Conservation (phyloP, 2,113 vertebrate genomes). For the Sisor rabdophorus region DNA sequence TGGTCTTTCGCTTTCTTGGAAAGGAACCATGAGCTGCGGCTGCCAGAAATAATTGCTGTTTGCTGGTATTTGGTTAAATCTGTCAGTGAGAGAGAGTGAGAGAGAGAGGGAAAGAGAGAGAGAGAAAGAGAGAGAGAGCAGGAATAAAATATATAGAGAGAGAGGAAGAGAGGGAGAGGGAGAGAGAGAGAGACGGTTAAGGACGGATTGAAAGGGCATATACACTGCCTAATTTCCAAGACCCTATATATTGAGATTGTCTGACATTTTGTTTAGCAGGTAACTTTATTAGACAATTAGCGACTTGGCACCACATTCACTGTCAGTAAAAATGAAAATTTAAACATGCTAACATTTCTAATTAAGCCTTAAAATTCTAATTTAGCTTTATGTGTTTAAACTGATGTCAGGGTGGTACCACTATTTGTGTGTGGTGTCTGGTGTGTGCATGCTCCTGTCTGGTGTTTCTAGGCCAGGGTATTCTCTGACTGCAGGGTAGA, state of each 20-base stretch:
- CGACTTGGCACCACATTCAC: constrained; percentile 8
- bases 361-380: neutral
- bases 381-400: neutral
- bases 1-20: constrained; percentile 66
- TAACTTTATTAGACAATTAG: constrained; percentile 22
- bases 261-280: constrained; percentile 31
- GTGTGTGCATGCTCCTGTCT: constrained; percentile 4
- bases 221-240: constrained; percentile 36
- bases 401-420: neutral
- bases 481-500: constrained; percentile 41
- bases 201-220: constrained; percentile 30
- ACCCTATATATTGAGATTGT: constrained; percentile 47
- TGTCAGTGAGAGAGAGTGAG: constrained; percentile 57
- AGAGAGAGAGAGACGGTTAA: constrained; percentile 40
- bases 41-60: constrained; percentile 77
- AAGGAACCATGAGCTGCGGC: constrained; percentile 53
- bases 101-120: constrained; percentile 42
- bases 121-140: constrained; percentile 38
- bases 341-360: constrained; percentile 12
- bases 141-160: constrained; percentile 30
- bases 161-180: constrained; percentile 46
- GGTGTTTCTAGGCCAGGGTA: constrained; percentile 20
- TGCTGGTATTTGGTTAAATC: constrained; percentile 73
- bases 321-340: constrained; percentile 8
- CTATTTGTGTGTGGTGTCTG: constrained; percentile 4